Base-by-base conservation (phyloP, 1,140 invertebrate species). In the Camponotus vicinus region DNA sequence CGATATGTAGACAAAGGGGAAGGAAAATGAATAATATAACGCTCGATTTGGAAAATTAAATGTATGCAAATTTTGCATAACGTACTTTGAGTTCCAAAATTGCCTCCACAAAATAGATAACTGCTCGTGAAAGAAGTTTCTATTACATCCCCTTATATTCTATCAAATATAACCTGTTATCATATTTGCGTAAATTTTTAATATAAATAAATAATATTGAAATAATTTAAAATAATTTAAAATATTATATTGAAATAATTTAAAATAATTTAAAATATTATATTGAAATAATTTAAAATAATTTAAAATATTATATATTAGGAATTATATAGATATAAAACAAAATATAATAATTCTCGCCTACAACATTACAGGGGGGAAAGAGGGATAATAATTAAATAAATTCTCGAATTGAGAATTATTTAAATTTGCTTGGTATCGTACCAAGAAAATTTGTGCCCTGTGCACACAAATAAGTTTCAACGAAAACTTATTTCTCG, bases 41-140 rank as follows among this genome's bases (percentile, higher is more conserved):
- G 37, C 27, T 8, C n/a, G 6, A 21, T 15, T 80, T 27, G 45
- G 21, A 13, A 27, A 27, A 27, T 27, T 79, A 80, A 80, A 70
- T 21, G 45, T 42, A 80, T 42, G 37, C 45, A 70, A 80, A 70
- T 70, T 40, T 40, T 8, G 18, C 45, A 5, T 67, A 79, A 69
- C 34, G 64, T 67, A n/a, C 42, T 21, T 13, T 6, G 18, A 67
- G 27, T 32, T 34, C 32, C 8, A 18, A 80, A 70, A 80, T 80
- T 70, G 11, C 15, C 40, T 52, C 15, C 45, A 78, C 18, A 42
- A 66, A 45, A 66, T 45, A 66, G 37, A 66, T 45, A 78, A 32
- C 6, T n/a, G 15, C 0, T 32, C 37, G 55, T 27, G 11, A 76
- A 76, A 63, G 21, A 76, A 76, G 21, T 76, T 59, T 76, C 32